These are phyloP conservation scores for Calycopis cecrops DNA, from an alignment of 1,140 invertebrate genomes.

Conservation along the genomic window DNA sequence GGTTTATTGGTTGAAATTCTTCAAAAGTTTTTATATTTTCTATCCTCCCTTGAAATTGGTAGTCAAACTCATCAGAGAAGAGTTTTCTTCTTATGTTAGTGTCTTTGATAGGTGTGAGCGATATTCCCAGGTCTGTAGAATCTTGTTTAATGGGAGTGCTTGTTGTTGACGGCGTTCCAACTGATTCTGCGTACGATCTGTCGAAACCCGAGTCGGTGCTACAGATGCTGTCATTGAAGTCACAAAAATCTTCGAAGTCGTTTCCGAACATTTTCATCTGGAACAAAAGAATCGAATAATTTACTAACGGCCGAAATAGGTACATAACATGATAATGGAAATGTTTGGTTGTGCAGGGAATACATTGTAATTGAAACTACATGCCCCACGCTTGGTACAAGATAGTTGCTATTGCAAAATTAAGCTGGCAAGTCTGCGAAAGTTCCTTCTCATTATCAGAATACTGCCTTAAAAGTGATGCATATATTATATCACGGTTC, in stretches of 20 bases:
- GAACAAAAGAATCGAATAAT: conserved; percentile 27
- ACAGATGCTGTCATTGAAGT: conserved; percentile 81
- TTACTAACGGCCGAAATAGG: no score
- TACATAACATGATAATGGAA: no score
- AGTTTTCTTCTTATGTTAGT: conserved; percentile 46
- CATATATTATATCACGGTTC: no score
- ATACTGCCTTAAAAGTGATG: no score
- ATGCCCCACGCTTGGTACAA: no score
- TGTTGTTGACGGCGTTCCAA: conserved; percentile 32
- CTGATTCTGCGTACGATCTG: conserved; percentile 52
- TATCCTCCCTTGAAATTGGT: conserved; percentile 33
- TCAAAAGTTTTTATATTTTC: conserved; percentile 47
- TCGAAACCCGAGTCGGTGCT: conserved; percentile 83
- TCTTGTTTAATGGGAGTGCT: conserved; percentile 53
- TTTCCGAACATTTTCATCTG: conserved; percentile 56
- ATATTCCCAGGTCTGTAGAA: conserved; percentile 50
- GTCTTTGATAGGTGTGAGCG: conserved; percentile 45
- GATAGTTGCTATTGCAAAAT: no score
- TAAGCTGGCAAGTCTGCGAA: no score
- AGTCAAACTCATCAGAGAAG: conserved; percentile 49
- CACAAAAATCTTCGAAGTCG: conserved; percentile 62
- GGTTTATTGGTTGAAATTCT: conserved; percentile 34
- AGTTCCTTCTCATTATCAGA: no score
- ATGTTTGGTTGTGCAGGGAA: no score
- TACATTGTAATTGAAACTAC: no score